Evolutionary conservation across 2,113 vertebrate species (phyloP), one percentile per base, ranked within the genome.

Genomic region (Barnardius zonarius): DNA sequence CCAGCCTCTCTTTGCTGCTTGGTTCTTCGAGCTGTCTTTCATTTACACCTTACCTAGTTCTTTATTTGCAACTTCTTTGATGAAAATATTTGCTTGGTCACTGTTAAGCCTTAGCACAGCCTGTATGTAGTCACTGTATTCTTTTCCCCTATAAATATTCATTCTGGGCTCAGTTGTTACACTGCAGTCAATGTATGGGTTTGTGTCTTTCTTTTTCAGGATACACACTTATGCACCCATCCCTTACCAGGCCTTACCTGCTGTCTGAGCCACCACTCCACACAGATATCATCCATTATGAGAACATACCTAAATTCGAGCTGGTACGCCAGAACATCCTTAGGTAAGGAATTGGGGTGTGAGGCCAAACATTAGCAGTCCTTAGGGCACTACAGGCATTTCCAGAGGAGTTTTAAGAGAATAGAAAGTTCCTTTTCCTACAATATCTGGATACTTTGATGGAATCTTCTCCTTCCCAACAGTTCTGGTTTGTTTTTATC

Each of bases 151-250:
- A 2, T 4, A 59, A 67, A 22, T 18, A 5, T 0, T 66, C 6
- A 2, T 18, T 17, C 44, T 27, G 12, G 14, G 13, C 69, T 82
- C 22, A 8, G 46, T 14, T 39, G 27, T 22, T 59, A 8, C 0
- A 5, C 5, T 13, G 2, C 37, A 11, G 9, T 27, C 37, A 35
- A 4, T 8, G 0, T 30, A 2, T 82, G 48, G 39, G 5, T 31
- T 64, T 43, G 14, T 75, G 27, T 67, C 55, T 92, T 95, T 90
- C 27, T 79, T 70, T 98, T 96, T 73, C 87, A 99, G 99, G 99
- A 8, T 99, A 99, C 97, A 99, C 99, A 25, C 98, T 99, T 93
- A 99, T 99, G 99, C 99, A 99, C 82, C 99, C 99, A 0, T 99
- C 99, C 23, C 98, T 99, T 79, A 99, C 99, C 23, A 98, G 99